phyloP scores from a whole-genome alignment of 2,113 vertebrate species.

The Neogale vison region DNA sequence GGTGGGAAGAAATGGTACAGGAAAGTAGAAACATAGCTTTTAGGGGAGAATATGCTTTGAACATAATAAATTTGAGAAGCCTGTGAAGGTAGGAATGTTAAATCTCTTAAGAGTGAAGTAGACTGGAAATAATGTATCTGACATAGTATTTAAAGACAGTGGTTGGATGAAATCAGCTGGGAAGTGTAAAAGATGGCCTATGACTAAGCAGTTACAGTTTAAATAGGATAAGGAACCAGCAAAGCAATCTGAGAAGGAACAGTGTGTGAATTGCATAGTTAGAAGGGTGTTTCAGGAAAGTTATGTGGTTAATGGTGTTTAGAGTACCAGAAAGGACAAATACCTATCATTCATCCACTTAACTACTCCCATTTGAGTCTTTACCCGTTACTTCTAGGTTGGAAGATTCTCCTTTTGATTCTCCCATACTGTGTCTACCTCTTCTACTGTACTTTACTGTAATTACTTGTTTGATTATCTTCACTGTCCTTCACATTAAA shows the following conservation, averaged over 20 bases:
- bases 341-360: not conserved
- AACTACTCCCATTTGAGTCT: not conserved
- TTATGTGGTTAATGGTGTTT: not conserved
- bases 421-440: not conserved
- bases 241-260: not conserved
- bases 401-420: not conserved
- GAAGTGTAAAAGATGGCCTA: not conserved
- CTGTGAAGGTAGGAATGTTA: not conserved
- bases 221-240: not conserved
- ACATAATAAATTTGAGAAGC: not conserved
- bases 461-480: not conserved
- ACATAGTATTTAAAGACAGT: not conserved
- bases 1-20: not conserved
- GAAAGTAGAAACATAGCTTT: not conserved
- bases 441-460: not conserved
- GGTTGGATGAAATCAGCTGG: not conserved
- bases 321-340: not conserved
- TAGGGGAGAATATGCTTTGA: not conserved
- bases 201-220: not conserved
- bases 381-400: not conserved
- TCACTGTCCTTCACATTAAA: conserved; percentile 2
- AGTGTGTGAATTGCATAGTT: not conserved
- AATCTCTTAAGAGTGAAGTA: not conserved
- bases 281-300: not conserved
- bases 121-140: not conserved